phyloP scores from a whole-genome alignment of 2,113 vertebrate genomes.

The Tiliqua scincoides region DNA sequence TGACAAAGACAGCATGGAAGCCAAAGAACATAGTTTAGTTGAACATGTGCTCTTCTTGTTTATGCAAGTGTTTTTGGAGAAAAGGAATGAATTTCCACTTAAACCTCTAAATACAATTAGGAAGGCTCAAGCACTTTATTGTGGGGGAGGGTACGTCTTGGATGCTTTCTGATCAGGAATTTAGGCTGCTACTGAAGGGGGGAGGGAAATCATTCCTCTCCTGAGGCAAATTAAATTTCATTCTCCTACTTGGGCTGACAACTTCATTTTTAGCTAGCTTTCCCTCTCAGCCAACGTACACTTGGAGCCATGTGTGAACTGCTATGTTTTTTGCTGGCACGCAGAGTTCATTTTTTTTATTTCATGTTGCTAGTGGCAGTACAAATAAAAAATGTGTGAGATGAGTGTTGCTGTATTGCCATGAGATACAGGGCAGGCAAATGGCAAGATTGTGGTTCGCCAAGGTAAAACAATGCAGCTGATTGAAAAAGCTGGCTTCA shows the following conservation, averaged over 20 bases:
- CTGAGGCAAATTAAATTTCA: constrained; percentile 60
- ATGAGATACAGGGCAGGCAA: constrained; percentile 50
- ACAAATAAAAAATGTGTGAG: constrained; percentile 24
- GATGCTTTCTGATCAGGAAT: constrained; percentile 46
- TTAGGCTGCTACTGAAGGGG: constrained; percentile 65
- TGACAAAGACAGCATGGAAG: constrained; percentile 38
- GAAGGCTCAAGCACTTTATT: constrained; percentile 52
- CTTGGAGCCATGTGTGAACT: constrained; percentile 14
- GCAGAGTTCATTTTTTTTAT: background rate
- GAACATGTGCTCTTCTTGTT: constrained; percentile 61
- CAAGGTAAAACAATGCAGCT: constrained; percentile 29
- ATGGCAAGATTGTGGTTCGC: constrained; percentile 15
- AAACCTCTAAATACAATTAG: constrained; percentile 39
- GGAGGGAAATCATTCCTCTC: constrained; percentile 51
- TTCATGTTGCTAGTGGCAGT: constrained; percentile 34
- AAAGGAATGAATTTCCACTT: constrained; percentile 57
- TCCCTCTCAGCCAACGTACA: constrained; percentile 30
- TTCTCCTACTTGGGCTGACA: constrained; percentile 49
- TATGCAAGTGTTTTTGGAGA: constrained; percentile 61
- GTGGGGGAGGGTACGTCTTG: constrained; percentile 53
- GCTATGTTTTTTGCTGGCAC: constrained; percentile 36
- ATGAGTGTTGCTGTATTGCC: constrained; percentile 12
- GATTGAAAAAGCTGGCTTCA: constrained; percentile 35
- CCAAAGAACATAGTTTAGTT: constrained; percentile 52
- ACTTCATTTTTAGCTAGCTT: constrained; percentile 55